Base-by-base conservation (phyloP, 2,113 vertebrate species). In the Cardinalis cardinalis region DNA sequence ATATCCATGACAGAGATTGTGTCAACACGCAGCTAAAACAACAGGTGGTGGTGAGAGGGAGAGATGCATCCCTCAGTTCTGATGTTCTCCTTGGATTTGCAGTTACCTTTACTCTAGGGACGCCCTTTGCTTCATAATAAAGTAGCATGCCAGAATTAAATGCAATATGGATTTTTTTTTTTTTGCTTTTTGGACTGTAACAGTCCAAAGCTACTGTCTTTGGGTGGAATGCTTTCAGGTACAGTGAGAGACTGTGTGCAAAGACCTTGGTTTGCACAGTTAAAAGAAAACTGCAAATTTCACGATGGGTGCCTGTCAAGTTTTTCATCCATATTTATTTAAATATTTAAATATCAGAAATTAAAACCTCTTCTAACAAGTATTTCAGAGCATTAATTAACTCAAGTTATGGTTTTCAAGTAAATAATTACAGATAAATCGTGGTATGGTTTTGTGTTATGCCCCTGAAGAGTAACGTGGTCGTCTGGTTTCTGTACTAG, bases 401-500 rank as follows among this genome's bases (percentile, higher is more conserved):
- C 6, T 81, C 60, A 73, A 7, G 16, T 44, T 81, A 34, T 14
- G 14, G 5, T 40, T 86, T 88, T 66, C 18, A 87, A 82, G 64
- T 34, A 60, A 36, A 61, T 46, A 6, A 52, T 77, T 71, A 49
- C n/a, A 28, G 32, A 21, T 34, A 51, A 84, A 75, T 60, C 0
- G 0, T 44, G 1, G 2, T 26, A 13, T 28, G 16, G 4, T 48
- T 72, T 78, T 78, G 21, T n/a, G 6, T 44, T 59, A 13, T 3
- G 20, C 23, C 10, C 4, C 4, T 18, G 74, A 28, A 38, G 10
- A 18, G 26, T 38, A 25, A 58, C 0, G 8, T 77, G 25, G 48
- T 23, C 43, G 15, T 40, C 58, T 55, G 19, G 12, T 91, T 91
- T 96, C 87, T 79, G 48, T 86, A 21, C 55, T 80, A 85, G 88